Conservation (phyloP, 2,888 invertebrate genomes). For the Dione juno region DNA sequence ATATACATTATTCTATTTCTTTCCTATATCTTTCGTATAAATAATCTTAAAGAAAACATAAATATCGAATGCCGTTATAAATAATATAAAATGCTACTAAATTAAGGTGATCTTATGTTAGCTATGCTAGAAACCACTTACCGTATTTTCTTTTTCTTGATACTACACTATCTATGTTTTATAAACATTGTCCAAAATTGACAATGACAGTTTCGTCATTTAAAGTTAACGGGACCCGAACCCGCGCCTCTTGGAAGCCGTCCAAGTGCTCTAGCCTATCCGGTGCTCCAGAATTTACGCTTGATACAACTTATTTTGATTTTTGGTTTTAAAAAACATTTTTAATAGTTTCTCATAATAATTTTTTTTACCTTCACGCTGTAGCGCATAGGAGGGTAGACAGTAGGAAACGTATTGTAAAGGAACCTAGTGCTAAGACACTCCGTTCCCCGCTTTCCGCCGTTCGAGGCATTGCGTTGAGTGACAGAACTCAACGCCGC, state of each 20-base stretch:
- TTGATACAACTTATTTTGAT: too few species aligned
- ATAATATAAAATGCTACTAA: slow-evolving; percentile 1
- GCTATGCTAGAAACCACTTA: slow-evolving; percentile 1
- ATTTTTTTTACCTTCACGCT: too few species aligned
- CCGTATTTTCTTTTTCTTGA: not conserved
- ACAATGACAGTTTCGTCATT: not conserved
- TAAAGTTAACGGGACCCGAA: not conserved
- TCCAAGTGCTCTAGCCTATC: too few species aligned
- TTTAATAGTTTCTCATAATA: too few species aligned
- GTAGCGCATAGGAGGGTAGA: not conserved
- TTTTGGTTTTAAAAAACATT: too few species aligned
- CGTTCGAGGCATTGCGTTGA: too few species aligned
- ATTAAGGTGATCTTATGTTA: not conserved
- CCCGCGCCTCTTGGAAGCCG: too few species aligned
- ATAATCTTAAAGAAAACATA: slow-evolving; percentile 6
- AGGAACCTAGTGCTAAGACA: not conserved
- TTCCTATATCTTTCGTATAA: not conserved
- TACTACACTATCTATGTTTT: not conserved
- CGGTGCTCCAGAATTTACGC: too few species aligned
- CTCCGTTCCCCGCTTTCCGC: too few species aligned
- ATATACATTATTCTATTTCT: not conserved
- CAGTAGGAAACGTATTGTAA: not conserved
- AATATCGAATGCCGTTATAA: not conserved
- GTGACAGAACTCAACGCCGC: too few species aligned
- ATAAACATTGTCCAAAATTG: not conserved